These are phyloP conservation scores for Mycalesis mineus DNA, from an alignment of 2,888 invertebrate genomes.

Conservation along the genomic window DNA sequence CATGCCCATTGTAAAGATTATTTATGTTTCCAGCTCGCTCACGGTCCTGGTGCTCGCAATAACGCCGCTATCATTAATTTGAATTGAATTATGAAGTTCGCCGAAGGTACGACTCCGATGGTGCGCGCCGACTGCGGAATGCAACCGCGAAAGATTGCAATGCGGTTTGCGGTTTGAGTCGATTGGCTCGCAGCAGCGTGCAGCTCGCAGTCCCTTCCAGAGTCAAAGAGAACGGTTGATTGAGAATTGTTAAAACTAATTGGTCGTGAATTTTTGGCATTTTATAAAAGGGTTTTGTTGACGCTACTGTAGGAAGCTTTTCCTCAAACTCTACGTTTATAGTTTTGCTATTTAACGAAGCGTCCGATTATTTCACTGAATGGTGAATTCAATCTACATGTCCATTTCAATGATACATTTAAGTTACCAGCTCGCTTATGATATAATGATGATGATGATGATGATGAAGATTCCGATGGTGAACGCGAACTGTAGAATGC, in stretches of 20 bases:
- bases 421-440: constrained; percentile 37
- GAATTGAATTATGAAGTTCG: constrained; percentile 42
- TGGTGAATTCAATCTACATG: constrained; percentile 30
- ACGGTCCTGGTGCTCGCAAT: constrained; percentile 36
- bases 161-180: too few relatives aligned
- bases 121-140: neutral
- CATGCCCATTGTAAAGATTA: constrained; percentile 39
- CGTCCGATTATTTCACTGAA: constrained; percentile 38
- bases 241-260: too few relatives aligned
- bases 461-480: constrained; percentile 25
- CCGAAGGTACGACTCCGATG: neutral
- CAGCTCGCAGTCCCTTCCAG: too few relatives aligned
- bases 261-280: too few relatives aligned
- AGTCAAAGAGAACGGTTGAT: too few relatives aligned
- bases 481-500: neutral
- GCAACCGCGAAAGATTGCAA: neutral
- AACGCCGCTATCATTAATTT: constrained; percentile 40
- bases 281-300: too few relatives aligned
- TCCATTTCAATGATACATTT: constrained; percentile 41
- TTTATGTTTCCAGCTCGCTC: constrained; percentile 40
- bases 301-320: too few relatives aligned
- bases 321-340: too few relatives aligned
- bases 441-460: constrained; percentile 35
- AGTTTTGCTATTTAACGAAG: constrained; percentile 38
- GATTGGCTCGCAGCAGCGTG: too few relatives aligned